A percentile compares a stretch with the other conserved stretches of the same genome.
Evolutionary conservation across 2,797 vertebrate species (phyloP).

Genomic region (Hylomyscus alleni): DNA sequence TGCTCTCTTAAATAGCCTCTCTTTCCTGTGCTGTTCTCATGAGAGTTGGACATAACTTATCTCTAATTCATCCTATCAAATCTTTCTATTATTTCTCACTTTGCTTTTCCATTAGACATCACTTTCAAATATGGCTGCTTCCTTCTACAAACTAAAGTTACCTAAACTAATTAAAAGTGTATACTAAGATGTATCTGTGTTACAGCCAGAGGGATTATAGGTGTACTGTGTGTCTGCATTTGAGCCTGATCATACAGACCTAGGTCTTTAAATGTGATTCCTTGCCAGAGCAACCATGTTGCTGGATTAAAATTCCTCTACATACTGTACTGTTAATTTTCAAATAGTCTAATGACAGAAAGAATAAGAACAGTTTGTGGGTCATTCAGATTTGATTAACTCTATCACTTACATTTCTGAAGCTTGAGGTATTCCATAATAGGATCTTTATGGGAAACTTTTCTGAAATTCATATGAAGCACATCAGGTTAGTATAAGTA

Average conservation of each 20-base stretch:
- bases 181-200: not conserved
- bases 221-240: not conserved
- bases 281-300: not conserved
- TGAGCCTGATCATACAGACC: not conserved
- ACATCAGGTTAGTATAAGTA: not conserved
- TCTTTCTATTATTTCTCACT: not conserved
- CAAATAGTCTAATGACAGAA: not conserved
- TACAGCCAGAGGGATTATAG: not conserved
- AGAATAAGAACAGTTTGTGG: conserved; percentile 11
- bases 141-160: not conserved
- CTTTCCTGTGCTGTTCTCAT: not conserved
- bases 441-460: not conserved
- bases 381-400: not conserved
- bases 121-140: not conserved
- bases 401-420: not conserved
- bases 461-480: not conserved
- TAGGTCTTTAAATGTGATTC: not conserved
- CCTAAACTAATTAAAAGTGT: not conserved
- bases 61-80: not conserved
- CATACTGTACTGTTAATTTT: not conserved
- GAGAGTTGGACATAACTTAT: not conserved
- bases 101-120: not conserved
- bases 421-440: not conserved
- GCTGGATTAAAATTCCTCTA: not conserved
- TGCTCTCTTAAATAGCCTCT: not conserved